Base-by-base conservation (phyloP, 2,888 invertebrate genomes). In the Metacarcinus magister region DNA sequence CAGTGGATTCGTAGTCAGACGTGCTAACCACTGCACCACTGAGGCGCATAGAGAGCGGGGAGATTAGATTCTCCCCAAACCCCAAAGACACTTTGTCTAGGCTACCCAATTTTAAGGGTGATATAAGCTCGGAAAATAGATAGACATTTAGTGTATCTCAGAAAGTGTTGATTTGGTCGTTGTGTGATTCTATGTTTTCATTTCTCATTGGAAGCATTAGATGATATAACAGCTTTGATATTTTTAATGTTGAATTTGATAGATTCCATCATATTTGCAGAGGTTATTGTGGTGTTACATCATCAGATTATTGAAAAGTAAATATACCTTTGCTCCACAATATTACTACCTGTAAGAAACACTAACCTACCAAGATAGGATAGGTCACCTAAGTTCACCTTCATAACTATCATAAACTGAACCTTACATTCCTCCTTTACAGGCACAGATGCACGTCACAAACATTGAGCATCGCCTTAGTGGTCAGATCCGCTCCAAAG, bases 391-490 rank as follows among this genome's bases (percentile, higher is more conserved):
- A 8, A 8, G 28, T 28, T 28, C 23, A 23, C 23, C n/a, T 10
- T 28, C 23, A 23, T 5, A 23, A 23, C 60, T 23, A 60, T 60
- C 60, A 60, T 60, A 4, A 60, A 60, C 13, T 28, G 8, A 75
- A n/a, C 10, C 0, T 87, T 16, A 4, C 19, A 91, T 87, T 67
- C 82, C 67, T 94, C 43, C 54, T 90, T 96, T 97, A 75, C 98
- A 99, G 98, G 99, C 99, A 0, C 98, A 99, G 97, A 98, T 98
- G 97, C 98, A 99, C 97, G 98, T 99, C 75, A 98, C 98, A 97
- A 98, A 99, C 97, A 99, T 99, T 95, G 98, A 99, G 96, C 98
- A 98, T 97, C 98, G 99, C 60, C 98, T 99, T 54, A 98, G 98
- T 97, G 99, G 99, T 60, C 98, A 98, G 23, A 97, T 98, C 98